A percentile compares a stretch with the other conserved stretches of the same genome.
Evolutionary conservation across 2,113 vertebrate genomes (phyloP).

Genomic region (Blennius ocellaris): DNA sequence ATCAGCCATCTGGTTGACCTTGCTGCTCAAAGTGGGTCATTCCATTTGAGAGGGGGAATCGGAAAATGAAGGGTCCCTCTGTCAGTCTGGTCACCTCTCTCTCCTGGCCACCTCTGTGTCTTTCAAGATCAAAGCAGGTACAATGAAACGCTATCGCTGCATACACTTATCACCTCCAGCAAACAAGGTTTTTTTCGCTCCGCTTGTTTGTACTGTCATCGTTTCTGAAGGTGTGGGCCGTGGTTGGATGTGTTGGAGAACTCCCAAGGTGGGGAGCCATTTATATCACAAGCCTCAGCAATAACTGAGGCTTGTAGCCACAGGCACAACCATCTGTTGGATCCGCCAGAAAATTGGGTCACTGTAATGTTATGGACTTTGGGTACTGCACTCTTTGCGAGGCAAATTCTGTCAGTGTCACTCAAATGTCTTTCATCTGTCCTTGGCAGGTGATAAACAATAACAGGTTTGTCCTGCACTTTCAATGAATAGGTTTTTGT

Average conservation of each 20-base stretch:
- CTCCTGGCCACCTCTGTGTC: slow-evolving; percentile 25
- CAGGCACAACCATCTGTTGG: slow-evolving; percentile 71
- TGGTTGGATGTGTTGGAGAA: slow-evolving; percentile 55
- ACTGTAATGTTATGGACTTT: slow-evolving; percentile 40
- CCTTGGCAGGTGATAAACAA: neutral
- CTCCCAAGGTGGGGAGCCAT: slow-evolving; percentile 69
- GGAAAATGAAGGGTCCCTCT: slow-evolving; percentile 31
- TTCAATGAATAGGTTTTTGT: neutral
- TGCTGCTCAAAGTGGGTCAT: slow-evolving; percentile 60
- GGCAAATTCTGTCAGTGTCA: slow-evolving; percentile 36
- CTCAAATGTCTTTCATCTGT: slow-evolving; percentile 10
- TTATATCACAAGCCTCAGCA: slow-evolving; percentile 60
- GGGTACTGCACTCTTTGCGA: slow-evolving; percentile 4
- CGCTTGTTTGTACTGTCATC: slow-evolving; percentile 23
- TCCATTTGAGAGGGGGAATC: slow-evolving; percentile 45
- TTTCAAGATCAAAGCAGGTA: slow-evolving; percentile 26
- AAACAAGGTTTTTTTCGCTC: neutral
- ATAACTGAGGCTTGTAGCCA: slow-evolving; percentile 50
- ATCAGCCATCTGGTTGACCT: slow-evolving; percentile 74
- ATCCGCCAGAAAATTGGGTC: slow-evolving; percentile 66
- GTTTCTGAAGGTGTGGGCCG: slow-evolving; percentile 38
- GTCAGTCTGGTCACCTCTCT: slow-evolving; percentile 1
- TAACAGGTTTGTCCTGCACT: neutral
- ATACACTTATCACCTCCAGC: slow-evolving; percentile 19
- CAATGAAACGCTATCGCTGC: slow-evolving; percentile 12